Percentiles rank a stretch among this genome's conserved stretches.
phyloP scores from a whole-genome alignment of 2,113 vertebrate species.

The Suncus etruscus region DNA sequence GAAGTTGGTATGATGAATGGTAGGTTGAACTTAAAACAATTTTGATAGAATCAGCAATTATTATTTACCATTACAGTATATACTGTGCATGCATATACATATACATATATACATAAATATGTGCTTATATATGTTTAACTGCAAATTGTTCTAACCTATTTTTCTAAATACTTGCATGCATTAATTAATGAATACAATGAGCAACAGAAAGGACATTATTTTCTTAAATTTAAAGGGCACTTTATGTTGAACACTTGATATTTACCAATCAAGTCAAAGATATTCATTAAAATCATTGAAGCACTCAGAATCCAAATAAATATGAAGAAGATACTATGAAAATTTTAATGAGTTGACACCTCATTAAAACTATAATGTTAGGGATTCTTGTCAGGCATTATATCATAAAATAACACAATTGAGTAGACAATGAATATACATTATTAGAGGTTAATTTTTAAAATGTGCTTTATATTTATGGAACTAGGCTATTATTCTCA shows the following conservation, averaged over 20 bases:
- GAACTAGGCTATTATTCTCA: background rate
- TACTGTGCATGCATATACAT: background rate
- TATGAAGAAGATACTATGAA: background rate
- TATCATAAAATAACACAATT: background rate
- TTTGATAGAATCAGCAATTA: background rate
- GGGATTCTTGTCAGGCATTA: background rate
- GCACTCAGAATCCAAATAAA: slow-evolving; percentile 6
- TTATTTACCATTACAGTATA: background rate
- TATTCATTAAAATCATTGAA: background rate
- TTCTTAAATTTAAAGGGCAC: background rate
- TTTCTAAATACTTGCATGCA: background rate
- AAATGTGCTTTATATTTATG: background rate
- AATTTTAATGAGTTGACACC: background rate
- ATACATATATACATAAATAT: background rate
- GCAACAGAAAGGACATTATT: background rate
- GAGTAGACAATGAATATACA: background rate
- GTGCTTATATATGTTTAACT: background rate
- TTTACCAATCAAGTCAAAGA: background rate
- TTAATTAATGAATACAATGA: background rate
- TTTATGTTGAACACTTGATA: background rate
- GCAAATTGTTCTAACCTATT: background rate
- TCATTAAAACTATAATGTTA: background rate
- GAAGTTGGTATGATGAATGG: background rate
- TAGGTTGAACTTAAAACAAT: background rate
- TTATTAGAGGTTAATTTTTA: background rate